These are phyloP conservation scores for Melipona beecheii DNA, from an alignment of 2,888 invertebrate genomes.

Conservation along the genomic window DNA sequence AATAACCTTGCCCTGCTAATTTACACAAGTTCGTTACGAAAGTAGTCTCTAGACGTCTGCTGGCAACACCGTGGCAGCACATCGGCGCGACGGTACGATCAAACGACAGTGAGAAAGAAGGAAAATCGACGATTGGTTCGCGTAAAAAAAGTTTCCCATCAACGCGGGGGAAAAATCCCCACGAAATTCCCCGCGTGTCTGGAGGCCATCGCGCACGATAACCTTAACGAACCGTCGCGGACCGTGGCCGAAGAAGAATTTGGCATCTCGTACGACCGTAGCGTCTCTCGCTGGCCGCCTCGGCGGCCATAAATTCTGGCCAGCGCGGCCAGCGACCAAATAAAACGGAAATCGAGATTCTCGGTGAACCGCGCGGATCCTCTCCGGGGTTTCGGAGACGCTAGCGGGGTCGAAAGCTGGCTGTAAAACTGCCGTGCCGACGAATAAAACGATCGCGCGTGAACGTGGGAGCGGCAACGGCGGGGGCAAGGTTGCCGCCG, in stretches of 20 bases:
- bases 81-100: too few relatives aligned
- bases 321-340: constrained; percentile 59
- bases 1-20: not conserved
- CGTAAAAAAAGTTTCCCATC: not conserved
- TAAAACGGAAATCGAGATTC: constrained; percentile 73
- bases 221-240: constrained; percentile 59
- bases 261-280: constrained; percentile 62
- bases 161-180: too few relatives aligned
- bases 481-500: constrained; percentile 56
- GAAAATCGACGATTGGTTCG: not conserved
- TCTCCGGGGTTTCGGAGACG: constrained; percentile 29
- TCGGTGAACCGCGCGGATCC: constrained; percentile 59
- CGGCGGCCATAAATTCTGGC: constrained; percentile 61
- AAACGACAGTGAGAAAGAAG: not conserved
- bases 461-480: constrained; percentile 44
- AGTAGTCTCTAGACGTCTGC: too few relatives aligned
- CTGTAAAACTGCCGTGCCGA: constrained; percentile 11
- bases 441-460: constrained; percentile 51
- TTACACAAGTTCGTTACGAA: too few relatives aligned
- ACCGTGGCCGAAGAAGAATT: constrained; percentile 60
- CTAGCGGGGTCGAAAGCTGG: constrained; percentile 53
- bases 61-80: too few relatives aligned
- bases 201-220: constrained; percentile 22
- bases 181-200: too few relatives aligned
- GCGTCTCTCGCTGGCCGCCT: constrained; percentile 53